Evolutionary conservation across 2,888 invertebrate species (phyloP), one percentile per base, ranked within the genome.

Genomic region (Limnephilus lunatus): DNA sequence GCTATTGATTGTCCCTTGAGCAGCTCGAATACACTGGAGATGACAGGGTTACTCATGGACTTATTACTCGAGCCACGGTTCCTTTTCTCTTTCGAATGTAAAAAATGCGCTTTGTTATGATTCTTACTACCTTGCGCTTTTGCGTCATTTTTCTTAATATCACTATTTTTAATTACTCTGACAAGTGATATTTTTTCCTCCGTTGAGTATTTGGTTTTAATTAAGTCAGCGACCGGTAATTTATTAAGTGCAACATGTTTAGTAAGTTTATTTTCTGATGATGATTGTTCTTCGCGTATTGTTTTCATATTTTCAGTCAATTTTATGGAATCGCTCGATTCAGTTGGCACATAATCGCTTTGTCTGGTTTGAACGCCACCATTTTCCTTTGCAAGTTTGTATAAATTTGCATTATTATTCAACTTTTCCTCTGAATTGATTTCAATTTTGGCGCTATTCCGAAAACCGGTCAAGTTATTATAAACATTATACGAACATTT

Each of bases 401-500:
- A 11, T 68, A 88, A 68, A 68, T 88, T 88, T 53, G 35, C 88
- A 88, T 88, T 68, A 68, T 53, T 68, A 80, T 4, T 30, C 9
- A 88, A 88, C 88, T 88, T 88, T 88, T 68, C 88, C 30, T 88
- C 19, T 31, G 53, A 53, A 68, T 88, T 88, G 15, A 88, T 80
- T 53, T 68, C 7, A 68, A 68, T 53, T 88, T 68, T 15, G 68
- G 31, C 35, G 35, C 15, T 53, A 88, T 68, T 88, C 15, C 68
- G 68, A 25, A 68, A 88, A 11, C 30, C 83, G 48, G n/a, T 30
- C 39, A 48, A 39, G 44, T 81, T 91, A 91, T 87, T 81, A 88
- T 90, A 39, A 90, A 87, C 35, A 88, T 83, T 92, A 48, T 81
- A 39, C 2, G 92, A 90, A 90, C 92, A 93, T 81, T 92, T 53